phyloP scores from a whole-genome alignment of 1,140 invertebrate species.

The Calephelis virginiensis region DNA sequence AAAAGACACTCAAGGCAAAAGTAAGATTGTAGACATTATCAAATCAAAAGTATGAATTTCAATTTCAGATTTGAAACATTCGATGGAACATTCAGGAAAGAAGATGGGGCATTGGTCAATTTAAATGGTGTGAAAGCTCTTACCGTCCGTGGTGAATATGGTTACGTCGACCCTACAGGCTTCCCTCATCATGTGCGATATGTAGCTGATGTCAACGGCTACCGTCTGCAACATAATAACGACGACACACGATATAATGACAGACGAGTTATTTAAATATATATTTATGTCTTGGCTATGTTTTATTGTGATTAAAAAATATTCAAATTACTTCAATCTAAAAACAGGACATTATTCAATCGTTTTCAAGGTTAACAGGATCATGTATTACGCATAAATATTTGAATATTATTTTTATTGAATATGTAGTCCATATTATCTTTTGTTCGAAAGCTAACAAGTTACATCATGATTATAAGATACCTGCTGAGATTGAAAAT shows the following conservation, averaged over 20 bases:
- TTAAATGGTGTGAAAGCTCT: constrained; percentile 30
- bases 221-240: constrained; percentile 40
- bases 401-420: no score
- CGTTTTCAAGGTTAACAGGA: not conserved
- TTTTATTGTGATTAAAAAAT: constrained; percentile 1
- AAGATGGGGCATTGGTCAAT: constrained; percentile 56
- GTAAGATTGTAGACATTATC: no score
- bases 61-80: constrained; percentile 50
- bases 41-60: not conserved
- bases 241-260: constrained; percentile 58
- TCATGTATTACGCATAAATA: no score
- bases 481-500: no score
- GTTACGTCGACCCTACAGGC: constrained; percentile 54
- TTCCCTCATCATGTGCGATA: constrained; percentile 44
- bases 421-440: no score
- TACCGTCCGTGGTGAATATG: constrained; percentile 59
- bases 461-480: no score
- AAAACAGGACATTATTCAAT: not conserved
- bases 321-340: not conserved
- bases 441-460: no score
- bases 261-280: constrained; percentile 53
- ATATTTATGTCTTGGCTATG: not conserved
- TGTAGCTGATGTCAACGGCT: constrained; percentile 57
- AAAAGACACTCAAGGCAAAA: no score
- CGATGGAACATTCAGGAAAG: constrained; percentile 60